Evolutionary conservation across 37 sponge, comb jelly and placozoan genomes (phyloP), one percentile per base, ranked within the genome.

Genomic region (Lycopodina hypogea): DNA sequence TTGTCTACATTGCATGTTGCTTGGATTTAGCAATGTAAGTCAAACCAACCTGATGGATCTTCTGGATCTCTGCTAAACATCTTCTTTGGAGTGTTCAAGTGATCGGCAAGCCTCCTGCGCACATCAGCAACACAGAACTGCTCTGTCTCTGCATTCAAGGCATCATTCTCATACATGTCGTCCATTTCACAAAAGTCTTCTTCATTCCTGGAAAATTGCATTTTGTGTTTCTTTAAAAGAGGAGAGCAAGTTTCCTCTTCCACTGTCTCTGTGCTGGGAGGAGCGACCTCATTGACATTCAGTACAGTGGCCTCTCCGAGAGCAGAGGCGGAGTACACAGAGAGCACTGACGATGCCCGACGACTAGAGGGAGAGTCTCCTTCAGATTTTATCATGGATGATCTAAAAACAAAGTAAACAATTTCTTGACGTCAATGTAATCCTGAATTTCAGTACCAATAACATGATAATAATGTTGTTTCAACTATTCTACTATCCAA

Each of bases 41-140:
- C n/a, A n/a, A n/a, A n/a, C 63, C 21, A 53, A 89, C 90, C 90
- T 68, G 93, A 93, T 18, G 93, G 93, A 58, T 93, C 94, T 37
- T 90, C 85, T 23, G 91, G 91, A 56, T 93, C 93, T 37, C 94
- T 75, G 1, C 60, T 66, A n/a, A 84, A 83, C 18, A 65, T 81
- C 56, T 74, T 80, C 70, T 72, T 78, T 1, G 94, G 81, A 17
- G 41, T 72, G 26, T 32, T 37, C n/a, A 36, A 57, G 22, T 83
- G 83, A 30, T 86, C 67, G 34, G 48, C 29, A 48, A 93, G 51
- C 62, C 94, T 61, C 57, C 58, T 84, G 61, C 93, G 56, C 7
- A 93, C 89, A 37, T 93, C 94, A 3, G 88, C 83, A 28, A 77
- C 92, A 78, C 73, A 81, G 50, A 93, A 93, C 1, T 69, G 81